Base-by-base conservation (phyloP, 2,888 invertebrate genomes). In the Drosophila picticornis region DNA sequence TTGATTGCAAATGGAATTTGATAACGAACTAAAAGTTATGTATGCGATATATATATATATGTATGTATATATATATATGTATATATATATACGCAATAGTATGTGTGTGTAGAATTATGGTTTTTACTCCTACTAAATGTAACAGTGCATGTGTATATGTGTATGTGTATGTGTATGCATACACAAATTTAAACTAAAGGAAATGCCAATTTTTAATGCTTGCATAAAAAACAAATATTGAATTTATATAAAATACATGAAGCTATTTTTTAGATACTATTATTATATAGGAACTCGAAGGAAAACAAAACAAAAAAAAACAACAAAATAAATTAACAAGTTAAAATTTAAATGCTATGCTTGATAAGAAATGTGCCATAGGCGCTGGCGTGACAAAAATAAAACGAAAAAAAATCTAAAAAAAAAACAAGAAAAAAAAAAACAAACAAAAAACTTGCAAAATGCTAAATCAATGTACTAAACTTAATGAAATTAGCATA, bases 231-330 rank as follows among this genome's bases (percentile, higher is more conserved):
- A 58, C 19, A 52, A 57, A 62, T 56, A 81, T 77, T 77, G 81
- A 77, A 81, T 76, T 77, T 80, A 81, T 67, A 83, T 67, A 55
- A 59, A 61, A 80, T 73, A 77, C 58, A 72, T 71, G 71, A 80
- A 80, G 80, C 76, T 86, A 86, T 86, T 85, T 85, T 85, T 85
- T 85, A 88, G 90, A 86, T 67, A 90, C 90, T 85, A 90, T 88
- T 88, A 80, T 68, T 77, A 73, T 60, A 68, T 77, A 72, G 74
- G 58, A 55, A 74, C 48, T 65, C 48, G 48, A 60, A 72, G n/a
- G n/a, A n/a, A n/a, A n/a, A n/a, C n/a, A n/a, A n/a, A n/a, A n/a
- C n/a, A n/a, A 66, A 63, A 63, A 32, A 50, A 64, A 63, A 58
- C 59, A 61, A 71, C 25, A 74, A 62, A 34, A 56, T 57, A 59